A percentile compares a stretch with the other conserved stretches of the same genome.
Conservation (phyloP, 2,888 invertebrate species). For the Clivina fossor region DNA sequence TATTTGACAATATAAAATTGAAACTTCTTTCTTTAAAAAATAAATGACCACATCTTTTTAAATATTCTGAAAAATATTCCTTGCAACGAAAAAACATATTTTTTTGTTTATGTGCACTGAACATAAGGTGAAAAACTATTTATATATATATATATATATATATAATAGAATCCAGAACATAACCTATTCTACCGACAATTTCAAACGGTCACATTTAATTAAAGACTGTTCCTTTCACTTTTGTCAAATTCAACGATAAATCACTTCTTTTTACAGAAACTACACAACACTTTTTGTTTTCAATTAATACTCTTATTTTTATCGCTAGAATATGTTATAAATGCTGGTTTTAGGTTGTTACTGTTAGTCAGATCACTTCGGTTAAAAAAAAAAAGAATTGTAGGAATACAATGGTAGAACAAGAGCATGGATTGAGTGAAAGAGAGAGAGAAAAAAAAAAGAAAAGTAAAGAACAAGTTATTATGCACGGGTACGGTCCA, state of each 20-base stretch:
- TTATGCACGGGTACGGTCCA: slow-evolving; percentile 5
- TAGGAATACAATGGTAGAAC: background rate
- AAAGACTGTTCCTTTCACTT: background rate
- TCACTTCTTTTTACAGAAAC: background rate
- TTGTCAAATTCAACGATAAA: slow-evolving; percentile 5
- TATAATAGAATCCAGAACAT: background rate
- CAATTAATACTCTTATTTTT: slow-evolving; percentile 3
- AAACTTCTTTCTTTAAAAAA: slow-evolving; percentile 17
- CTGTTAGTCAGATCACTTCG: background rate
- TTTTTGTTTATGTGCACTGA: background rate
- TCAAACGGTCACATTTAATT: slow-evolving; percentile 6
- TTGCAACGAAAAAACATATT: background rate
- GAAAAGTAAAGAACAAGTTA: slow-evolving; percentile 1
- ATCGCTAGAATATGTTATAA: slow-evolving; percentile 15
- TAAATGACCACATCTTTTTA: slow-evolving; percentile 19
- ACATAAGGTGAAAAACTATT: slow-evolving; percentile 2
- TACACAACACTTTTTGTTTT: background rate
- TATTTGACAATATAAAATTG: too few relatives aligned
- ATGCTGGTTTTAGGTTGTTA: background rate
- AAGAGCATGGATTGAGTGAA: background rate
- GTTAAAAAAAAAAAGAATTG: background rate
- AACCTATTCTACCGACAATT: slow-evolving; percentile 16
- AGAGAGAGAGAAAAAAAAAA: background rate
- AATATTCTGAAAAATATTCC: background rate
- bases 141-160: slow-evolving; percentile 6